These are phyloP conservation scores for Erpornis zantholeuca DNA, from an alignment of 2,113 vertebrate species.

Conservation along the genomic window DNA sequence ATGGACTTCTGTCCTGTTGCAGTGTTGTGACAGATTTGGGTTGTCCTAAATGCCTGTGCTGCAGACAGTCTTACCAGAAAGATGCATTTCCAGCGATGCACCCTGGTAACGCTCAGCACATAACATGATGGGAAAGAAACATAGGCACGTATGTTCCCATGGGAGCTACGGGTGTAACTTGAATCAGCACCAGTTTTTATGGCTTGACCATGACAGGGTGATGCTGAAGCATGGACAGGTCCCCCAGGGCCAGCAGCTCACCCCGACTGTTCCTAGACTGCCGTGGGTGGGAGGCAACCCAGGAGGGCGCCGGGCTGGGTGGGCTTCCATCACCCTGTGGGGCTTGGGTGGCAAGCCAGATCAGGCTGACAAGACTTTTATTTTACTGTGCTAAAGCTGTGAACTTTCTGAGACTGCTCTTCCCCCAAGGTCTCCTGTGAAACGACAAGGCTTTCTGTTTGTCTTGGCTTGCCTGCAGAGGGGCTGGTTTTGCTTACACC, in stretches of 20 bases:
- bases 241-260: neutral
- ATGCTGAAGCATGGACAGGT: neutral
- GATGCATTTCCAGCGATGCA: neutral
- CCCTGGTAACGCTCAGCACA: neutral
- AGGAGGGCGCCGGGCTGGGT: fast-evolving
- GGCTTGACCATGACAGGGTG: neutral
- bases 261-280: neutral
- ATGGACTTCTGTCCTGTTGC: neutral
- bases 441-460: neutral
- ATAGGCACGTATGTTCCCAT: fast-evolving
- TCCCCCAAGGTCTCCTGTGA: neutral
- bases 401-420: neutral
- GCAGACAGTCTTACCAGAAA: neutral
- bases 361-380: neutral
- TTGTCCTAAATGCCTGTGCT: neutral
- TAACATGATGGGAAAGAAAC: neutral
- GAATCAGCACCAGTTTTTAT: neutral
- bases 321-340: neutral
- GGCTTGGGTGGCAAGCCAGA: neutral
- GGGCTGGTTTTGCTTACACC: neutral
- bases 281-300: fast-evolving
- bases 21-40: neutral
- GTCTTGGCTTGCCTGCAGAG: neutral
- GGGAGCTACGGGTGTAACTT: fast-evolving
- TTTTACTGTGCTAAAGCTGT: neutral